phyloP scores from a whole-genome alignment of 2,113 vertebrate genomes.

The Passer domesticus region DNA sequence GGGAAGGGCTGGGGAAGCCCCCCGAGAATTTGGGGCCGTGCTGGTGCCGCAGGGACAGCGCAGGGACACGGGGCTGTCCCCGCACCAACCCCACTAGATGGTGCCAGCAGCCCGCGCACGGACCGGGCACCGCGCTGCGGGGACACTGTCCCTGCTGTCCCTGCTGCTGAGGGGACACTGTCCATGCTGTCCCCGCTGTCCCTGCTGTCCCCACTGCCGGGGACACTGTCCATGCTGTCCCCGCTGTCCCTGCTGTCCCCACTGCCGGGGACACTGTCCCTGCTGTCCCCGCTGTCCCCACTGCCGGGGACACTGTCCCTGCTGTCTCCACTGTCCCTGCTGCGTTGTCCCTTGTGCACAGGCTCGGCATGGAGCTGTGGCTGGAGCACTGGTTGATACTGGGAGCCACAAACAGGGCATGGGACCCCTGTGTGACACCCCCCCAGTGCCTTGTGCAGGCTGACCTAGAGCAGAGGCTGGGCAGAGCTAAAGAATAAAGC shows the following conservation, averaged over 20 bases:
- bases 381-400: not conserved
- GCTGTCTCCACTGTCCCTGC: no score
- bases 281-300: not conserved
- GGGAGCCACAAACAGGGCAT: not conserved
- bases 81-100: not conserved
- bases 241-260: not conserved
- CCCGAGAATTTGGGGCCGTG: fast-evolving
- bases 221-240: not conserved
- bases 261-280: not conserved
- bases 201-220: not conserved
- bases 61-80: not conserved
- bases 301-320: not conserved
- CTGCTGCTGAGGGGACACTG: not conserved
- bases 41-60: not conserved
- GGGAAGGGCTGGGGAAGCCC: not conserved
- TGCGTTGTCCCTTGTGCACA: not conserved
- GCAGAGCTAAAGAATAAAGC: not conserved
- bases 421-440: not conserved
- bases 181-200: no score
- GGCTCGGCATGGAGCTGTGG: fast-evolving
- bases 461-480: not conserved
- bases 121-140: not conserved
- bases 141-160: not conserved
- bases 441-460: not conserved
- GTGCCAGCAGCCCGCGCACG: constrained; percentile 3